Evolutionary conservation across 1,140 invertebrate species (phyloP), one percentile per base, ranked within the genome.

Genomic region (Drosophila littoralis): DNA sequence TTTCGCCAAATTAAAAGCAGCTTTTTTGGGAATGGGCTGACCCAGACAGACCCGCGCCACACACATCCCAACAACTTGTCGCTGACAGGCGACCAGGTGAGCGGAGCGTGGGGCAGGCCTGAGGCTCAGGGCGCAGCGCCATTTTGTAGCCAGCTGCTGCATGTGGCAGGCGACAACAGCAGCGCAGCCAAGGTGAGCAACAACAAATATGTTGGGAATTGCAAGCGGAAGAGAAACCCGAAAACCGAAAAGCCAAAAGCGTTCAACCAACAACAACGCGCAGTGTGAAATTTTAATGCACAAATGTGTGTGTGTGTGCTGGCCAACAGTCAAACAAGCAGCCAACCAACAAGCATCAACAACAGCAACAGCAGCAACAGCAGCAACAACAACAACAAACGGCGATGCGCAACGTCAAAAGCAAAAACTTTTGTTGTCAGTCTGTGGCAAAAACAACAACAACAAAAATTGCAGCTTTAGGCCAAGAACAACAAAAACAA

Each of bases 201-300:
- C 43, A 61, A 48, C 63, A 42, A 67, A 64, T 52, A 22, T 17
- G 51, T 22, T 48, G 55, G 32, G 15, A 43, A 40, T 66, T 32
- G 59, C 67, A 50, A 46, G 46, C 43, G 35, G 35, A 45, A 65
- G 58, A 59, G 59, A 81, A 81, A 79, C 58, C 22, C 22, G 22
- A 28, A 81, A 79, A 63, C 79, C 57, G 51, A 57, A 77, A 84
- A 77, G 74, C 81, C 73, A 81, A 88, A 88, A 79, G 66, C 77
- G 75, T 80, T 84, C 81, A 50, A 76, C 80, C 79, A 79, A 83
- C 75, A 75, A 71, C 28, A 51, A 28, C 61, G 69, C 64, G 55
- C 73, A 69, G 84, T 89, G 83, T 88, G 79, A 88, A 88, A 89
- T 72, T 83, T 88, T 88, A 88, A 88, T 89, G 84, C 79, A 83